Percentiles rank a stretch among this genome's conserved stretches.
phyloP scores from a whole-genome alignment of 2,797 vertebrate species.

The Streptopelia turtur region DNA sequence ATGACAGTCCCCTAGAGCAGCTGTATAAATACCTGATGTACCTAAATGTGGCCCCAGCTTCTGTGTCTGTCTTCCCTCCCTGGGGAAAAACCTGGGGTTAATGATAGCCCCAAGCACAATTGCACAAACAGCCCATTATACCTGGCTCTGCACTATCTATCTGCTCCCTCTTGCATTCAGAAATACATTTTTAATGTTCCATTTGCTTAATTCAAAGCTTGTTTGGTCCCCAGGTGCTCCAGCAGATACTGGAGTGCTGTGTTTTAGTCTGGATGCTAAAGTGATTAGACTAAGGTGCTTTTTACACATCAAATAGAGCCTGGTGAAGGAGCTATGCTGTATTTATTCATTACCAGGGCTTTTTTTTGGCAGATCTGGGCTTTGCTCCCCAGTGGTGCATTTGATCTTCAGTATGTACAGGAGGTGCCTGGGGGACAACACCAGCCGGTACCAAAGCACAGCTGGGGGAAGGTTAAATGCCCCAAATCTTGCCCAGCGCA shows the following conservation, averaged over 20 bases:
- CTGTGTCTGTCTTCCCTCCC: not conserved
- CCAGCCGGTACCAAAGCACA: not conserved
- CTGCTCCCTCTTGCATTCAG: not conserved
- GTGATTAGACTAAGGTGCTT: not conserved
- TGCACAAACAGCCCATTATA: not conserved
- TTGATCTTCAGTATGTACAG: not conserved
- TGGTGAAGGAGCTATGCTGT: not conserved
- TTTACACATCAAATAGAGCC: not conserved
- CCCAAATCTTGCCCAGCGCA: not conserved
- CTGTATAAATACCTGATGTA: not conserved
- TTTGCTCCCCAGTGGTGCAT: not conserved
- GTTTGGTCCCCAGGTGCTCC: not conserved
- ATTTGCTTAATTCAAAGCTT: slow-evolving; percentile 13
- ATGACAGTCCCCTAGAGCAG: not conserved
- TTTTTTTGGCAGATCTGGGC: no score
- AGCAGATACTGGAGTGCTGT: not conserved
- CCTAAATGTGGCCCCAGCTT: not conserved
- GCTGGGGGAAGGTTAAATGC: not conserved
- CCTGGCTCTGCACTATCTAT: not conserved
- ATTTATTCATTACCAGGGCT: not conserved
- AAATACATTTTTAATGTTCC: slow-evolving; percentile 42
- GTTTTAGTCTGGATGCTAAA: not conserved
- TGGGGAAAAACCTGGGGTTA: not conserved
- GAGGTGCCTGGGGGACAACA: accelerated
- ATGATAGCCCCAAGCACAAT: not conserved